Percentiles rank a stretch among this genome's conserved stretches.
These are phyloP conservation scores for Sitophilus oryzae DNA, from an alignment of 1,140 invertebrate genomes.

Conservation along the genomic window DNA sequence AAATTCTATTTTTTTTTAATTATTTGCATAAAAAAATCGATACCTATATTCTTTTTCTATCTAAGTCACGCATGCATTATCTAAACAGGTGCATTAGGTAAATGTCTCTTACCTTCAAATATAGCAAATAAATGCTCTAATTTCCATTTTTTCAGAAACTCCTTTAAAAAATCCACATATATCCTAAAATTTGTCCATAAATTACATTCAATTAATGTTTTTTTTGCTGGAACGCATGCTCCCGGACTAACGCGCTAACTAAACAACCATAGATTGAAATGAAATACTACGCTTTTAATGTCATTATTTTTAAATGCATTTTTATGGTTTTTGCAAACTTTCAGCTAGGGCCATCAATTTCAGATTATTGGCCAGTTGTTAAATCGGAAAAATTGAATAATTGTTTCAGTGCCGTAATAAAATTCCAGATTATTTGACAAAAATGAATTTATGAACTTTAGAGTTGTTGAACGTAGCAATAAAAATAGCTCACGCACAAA, in stretches of 20 bases:
- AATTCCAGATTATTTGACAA: background rate
- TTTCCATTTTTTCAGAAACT: no score
- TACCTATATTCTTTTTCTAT: no score
- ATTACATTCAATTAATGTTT: no score
- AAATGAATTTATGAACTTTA: background rate
- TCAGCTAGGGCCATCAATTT: background rate
- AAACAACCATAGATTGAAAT: background rate
- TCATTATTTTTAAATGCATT: conserved; percentile 23
- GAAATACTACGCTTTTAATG: conserved; percentile 17
- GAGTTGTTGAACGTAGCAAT: background rate
- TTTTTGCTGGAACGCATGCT: no score
- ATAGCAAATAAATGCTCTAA: no score
- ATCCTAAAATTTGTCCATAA: no score
- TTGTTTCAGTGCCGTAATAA: conserved; percentile 3
- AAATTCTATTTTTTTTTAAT: no score
- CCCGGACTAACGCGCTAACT: background rate
- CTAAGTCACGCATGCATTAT: no score
- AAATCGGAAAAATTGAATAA: conserved; percentile 7
- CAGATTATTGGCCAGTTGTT: conserved; percentile 4
- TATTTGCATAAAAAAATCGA: no score
- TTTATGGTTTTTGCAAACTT: conserved; percentile 13
- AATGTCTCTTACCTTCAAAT: no score
- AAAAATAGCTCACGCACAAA: background rate
- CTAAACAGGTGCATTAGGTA: no score
- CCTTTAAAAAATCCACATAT: no score